Base-by-base conservation (phyloP, 2,888 invertebrate genomes). In the Drosophila anceps region DNA sequence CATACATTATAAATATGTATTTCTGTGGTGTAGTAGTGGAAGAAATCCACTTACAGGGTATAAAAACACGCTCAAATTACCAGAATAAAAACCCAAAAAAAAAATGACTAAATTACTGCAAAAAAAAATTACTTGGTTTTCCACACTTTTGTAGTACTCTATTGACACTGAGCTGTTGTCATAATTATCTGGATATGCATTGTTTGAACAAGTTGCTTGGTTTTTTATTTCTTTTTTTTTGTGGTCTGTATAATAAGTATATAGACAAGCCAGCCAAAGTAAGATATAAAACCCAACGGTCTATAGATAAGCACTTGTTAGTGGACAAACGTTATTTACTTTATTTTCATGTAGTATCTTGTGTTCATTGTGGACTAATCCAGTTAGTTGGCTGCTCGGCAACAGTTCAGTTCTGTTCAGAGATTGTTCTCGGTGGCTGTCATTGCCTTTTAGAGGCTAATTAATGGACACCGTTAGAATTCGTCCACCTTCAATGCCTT, bases 171-270 rank as follows among this genome's bases (percentile, higher is more conserved):
- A 48, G 51, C 63, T 24, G 37, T 61, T 54, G 80, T 61, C 67
- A 73, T 79, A 70, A 65, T 72, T 77, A 79, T 66, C 44, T 59
- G 44, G 46, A 31, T 53, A 39, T 50, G 61, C 50, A 58, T 66
- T 85, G 74, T 86, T 83, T 82, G 53, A 65, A 76, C 81, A 83
- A 76, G 67, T 85, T 73, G 62, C 57, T 69, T 70, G 57, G 54
- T 18, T 62, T 69, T 68, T 5, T 70, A 48, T n/a, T 62, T 68
- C 66, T 64, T 10, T 54, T 4, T 69, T 65, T 61, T 50, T 70
- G 71, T 70, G 67, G 54, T 53, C 41, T 54, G 61, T 61, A 61
- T 64, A 68, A 48, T 61, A 66, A 64, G 59, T 54, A 33, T 37
- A 48, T 57, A 48, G n/a, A 33, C n/a, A 20, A 50, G 37, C 62